Conservation (phyloP, 2,797 vertebrate species). For the Sarcoramphus papa region DNA sequence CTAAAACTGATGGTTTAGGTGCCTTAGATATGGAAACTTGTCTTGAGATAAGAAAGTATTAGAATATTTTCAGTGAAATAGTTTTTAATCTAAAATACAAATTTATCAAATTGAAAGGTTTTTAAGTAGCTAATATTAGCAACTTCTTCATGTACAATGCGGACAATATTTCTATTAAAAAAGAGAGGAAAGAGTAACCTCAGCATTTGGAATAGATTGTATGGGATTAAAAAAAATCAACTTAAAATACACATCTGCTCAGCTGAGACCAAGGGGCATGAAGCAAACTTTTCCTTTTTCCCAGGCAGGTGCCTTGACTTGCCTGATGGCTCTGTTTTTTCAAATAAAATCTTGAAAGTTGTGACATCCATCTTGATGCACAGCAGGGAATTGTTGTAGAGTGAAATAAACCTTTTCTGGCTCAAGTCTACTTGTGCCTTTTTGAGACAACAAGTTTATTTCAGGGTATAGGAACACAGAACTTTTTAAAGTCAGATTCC, state of each 20-base stretch:
- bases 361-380: not conserved
- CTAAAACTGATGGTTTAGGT: fast-evolving
- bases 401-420: not conserved
- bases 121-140: not conserved
- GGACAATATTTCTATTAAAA: not conserved
- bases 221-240: not conserved
- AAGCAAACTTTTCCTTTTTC: not conserved
- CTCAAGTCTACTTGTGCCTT: not conserved
- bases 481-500: not conserved
- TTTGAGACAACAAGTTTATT: not conserved
- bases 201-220: not conserved
- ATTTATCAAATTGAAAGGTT: not conserved
- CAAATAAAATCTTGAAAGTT: not conserved
- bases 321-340: not conserved
- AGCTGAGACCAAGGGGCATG: not conserved
- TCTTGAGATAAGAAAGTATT: not conserved
- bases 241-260: not conserved
- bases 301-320: not conserved
- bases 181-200: not conserved
- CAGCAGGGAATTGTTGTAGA: not conserved
- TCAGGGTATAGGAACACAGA: not conserved
- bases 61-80: not conserved
- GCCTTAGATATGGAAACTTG: not conserved
- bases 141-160: not conserved
- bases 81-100: not conserved